These are phyloP conservation scores for Agrotis puta DNA, from an alignment of 2,888 invertebrate genomes.

Conservation along the genomic window DNA sequence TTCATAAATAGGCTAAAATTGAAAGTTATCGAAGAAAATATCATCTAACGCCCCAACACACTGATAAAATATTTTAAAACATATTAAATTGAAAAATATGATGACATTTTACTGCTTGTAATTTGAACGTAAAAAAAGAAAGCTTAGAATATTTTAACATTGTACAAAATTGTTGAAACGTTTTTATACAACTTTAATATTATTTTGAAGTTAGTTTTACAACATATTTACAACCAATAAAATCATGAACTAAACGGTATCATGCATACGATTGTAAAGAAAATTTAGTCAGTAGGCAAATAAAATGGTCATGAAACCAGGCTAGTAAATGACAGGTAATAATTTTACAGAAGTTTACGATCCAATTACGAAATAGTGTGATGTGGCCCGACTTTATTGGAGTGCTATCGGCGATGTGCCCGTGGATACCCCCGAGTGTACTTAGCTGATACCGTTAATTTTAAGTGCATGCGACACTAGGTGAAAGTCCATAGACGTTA, in stretches of 20 bases:
- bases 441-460: slow-evolving; percentile 64
- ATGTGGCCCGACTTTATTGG: slow-evolving; percentile 76
- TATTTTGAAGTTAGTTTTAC: slow-evolving; percentile 48
- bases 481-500: slow-evolving; percentile 44
- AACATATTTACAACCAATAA: slow-evolving; percentile 62
- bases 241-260: slow-evolving; percentile 53
- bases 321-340: slow-evolving; percentile 73
- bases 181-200: slow-evolving; percentile 51
- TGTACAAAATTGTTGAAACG: slow-evolving; percentile 40
- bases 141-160: slow-evolving; percentile 46
- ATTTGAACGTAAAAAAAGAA: slow-evolving; percentile 62
- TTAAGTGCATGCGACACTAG: slow-evolving; percentile 58
- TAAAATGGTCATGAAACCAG: slow-evolving; percentile 74
- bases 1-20: slow-evolving; percentile 47
- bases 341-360: slow-evolving; percentile 77
- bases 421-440: slow-evolving; percentile 62
- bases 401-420: slow-evolving; percentile 69
- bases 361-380: slow-evolving; percentile 81
- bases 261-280: slow-evolving; percentile 63
- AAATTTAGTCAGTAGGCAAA: slow-evolving; percentile 69
- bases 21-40: slow-evolving; percentile 53
- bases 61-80: slow-evolving; percentile 64
- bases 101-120: slow-evolving; percentile 64
- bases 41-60: slow-evolving; percentile 48
- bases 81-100: slow-evolving; percentile 64